Conservation (phyloP, 2,888 invertebrate species). For the Hirudinaria manillensis region DNA sequence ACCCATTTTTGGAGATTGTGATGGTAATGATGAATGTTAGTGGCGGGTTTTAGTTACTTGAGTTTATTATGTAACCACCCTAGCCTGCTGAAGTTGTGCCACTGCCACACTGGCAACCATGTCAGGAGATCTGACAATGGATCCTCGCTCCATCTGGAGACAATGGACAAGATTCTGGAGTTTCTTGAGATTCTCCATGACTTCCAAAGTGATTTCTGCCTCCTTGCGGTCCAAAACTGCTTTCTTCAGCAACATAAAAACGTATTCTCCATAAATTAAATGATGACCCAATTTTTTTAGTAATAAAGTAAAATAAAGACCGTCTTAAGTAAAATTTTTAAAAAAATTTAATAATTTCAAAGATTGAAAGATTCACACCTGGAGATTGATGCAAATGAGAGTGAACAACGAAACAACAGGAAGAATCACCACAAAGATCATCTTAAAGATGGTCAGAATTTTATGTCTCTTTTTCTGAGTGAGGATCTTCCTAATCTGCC, state of each 20-base stretch:
- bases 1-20: too few relatives aligned
- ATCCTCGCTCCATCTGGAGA: conserved; percentile 27
- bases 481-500: conserved; percentile 7
- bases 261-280: too few relatives aligned
- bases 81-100: too few relatives aligned
- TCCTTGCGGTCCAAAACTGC: neutral
- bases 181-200: neutral
- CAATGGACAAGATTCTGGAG: neutral
- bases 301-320: too few relatives aligned
- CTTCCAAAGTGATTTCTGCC: neutral
- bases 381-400: conserved; percentile 4
- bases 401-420: conserved; percentile 18
- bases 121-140: conserved; percentile 9
- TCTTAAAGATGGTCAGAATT: conserved; percentile 21
- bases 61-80: too few relatives aligned
- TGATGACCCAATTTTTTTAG: too few relatives aligned
- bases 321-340: too few relatives aligned
- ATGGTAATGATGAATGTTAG: too few relatives aligned
- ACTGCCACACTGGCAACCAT: neutral
- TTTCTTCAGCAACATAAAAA: neutral
- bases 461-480: conserved; percentile 6
- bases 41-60: too few relatives aligned
- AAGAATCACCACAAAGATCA: conserved; percentile 26
- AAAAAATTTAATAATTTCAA: neutral
- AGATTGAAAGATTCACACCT: neutral